Conservation (phyloP, 2,113 vertebrate genomes). For the Thymallus thymallus region DNA sequence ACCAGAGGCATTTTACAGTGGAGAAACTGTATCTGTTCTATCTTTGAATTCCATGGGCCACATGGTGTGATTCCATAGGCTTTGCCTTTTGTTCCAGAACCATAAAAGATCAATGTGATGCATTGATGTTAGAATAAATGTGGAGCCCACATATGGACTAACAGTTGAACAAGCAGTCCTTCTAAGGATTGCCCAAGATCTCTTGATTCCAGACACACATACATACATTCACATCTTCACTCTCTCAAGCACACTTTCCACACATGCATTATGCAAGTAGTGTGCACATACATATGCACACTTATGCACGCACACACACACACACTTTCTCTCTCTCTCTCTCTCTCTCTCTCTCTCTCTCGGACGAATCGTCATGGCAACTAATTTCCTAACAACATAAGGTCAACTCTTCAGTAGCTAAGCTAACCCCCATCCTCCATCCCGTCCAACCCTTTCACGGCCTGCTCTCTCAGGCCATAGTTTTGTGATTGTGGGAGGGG, state of each 20-base stretch:
- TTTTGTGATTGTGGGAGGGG: conserved; percentile 12
- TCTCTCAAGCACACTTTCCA: conserved; percentile 8
- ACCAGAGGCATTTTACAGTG: not conserved
- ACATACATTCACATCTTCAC: conserved; percentile 16
- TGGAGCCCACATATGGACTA: conserved; percentile 42
- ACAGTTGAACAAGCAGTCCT: conserved; percentile 31
- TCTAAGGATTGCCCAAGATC: conserved; percentile 30
- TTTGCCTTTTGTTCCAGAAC: conserved; percentile 39
- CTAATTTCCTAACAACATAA: conserved; percentile 42
- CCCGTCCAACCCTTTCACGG: conserved; percentile 24
- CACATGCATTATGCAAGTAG: conserved; percentile 4
- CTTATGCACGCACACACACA: conserved; percentile 12
- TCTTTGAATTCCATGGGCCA: conserved; percentile 44
- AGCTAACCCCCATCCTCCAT: conserved; percentile 32
- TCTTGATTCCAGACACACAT: not conserved
- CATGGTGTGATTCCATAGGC: conserved; percentile 38
- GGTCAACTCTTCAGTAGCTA: conserved; percentile 37
- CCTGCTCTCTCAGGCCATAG: conserved; percentile 12
- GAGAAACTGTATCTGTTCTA: not conserved
- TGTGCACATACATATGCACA: conserved; percentile 7
- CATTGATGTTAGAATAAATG: conserved; percentile 25
- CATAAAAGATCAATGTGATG: conserved; percentile 36
- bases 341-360: conserved; percentile 7
- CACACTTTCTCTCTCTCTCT: not conserved
- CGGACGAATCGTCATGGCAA: conserved; percentile 25